A percentile compares a stretch with the other conserved stretches of the same genome.
These are phyloP conservation scores for Eupeodes luniger DNA, from an alignment of 2,888 invertebrate genomes.

Conservation along the genomic window DNA sequence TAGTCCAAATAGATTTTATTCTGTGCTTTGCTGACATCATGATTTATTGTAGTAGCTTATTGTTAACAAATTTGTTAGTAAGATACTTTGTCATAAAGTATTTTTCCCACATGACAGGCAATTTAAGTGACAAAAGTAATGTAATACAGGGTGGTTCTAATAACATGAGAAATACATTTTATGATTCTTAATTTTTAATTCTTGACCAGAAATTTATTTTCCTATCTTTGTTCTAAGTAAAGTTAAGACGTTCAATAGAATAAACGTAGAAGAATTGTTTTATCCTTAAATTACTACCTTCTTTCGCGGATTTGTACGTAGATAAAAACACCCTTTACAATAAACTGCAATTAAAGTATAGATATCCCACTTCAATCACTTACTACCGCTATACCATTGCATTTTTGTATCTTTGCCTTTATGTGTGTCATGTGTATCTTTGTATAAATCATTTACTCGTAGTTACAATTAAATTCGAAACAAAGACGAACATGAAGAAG, in stretches of 20 bases:
- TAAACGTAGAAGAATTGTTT: too few relatives aligned
- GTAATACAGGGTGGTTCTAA: too few relatives aligned
- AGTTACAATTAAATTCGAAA: slow-evolving; percentile 48
- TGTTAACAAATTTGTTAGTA: slow-evolving; percentile 20
- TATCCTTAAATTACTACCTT: not conserved
- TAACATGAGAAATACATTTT: too few relatives aligned
- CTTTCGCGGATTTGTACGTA: not conserved
- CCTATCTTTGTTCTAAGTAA: too few relatives aligned
- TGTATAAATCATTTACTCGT: slow-evolving; percentile 50
- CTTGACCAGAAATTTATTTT: too few relatives aligned
- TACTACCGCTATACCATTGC: not conserved
- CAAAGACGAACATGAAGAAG: not conserved
- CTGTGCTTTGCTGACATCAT: slow-evolving; percentile 15
- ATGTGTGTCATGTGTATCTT: not conserved
- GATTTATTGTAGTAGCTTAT: slow-evolving; percentile 13
- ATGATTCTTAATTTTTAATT: too few relatives aligned
- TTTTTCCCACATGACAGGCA: not conserved
- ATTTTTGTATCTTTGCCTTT: not conserved
- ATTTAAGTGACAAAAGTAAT: not conserved
- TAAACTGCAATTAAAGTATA: slow-evolving; percentile 10
- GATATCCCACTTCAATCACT: slow-evolving; percentile 13
- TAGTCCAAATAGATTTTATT: slow-evolving; percentile 4
- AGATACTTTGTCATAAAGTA: slow-evolving; percentile 10
- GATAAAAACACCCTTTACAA: slow-evolving; percentile 4
- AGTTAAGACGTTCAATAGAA: too few relatives aligned